phyloP scores from a whole-genome alignment of 2,113 vertebrate species.

The Cynoglossus semilaevis region DNA sequence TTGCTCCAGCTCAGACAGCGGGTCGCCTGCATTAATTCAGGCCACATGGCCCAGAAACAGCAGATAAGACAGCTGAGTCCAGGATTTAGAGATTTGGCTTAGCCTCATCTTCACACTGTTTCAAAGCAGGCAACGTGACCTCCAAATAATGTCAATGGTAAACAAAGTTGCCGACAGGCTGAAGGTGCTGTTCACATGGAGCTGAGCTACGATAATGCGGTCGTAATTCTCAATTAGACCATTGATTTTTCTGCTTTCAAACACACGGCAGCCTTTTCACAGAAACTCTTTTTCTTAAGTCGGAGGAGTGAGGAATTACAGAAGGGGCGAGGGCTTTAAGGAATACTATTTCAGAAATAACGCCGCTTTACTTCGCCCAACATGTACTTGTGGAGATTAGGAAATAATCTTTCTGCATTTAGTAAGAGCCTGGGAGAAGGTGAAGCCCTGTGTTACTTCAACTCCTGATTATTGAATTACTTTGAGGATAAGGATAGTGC shows the following conservation, averaged over 20 bases:
- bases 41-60: conserved; percentile 74
- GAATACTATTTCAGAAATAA: conserved; percentile 83
- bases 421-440: conserved; percentile 70
- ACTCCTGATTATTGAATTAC: conserved; percentile 86
- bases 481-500: conserved; percentile 81
- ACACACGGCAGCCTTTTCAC: conserved; percentile 56
- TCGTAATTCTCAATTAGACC: conserved; percentile 48
- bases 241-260: conserved; percentile 52
- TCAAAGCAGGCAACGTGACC: conserved; percentile 67
- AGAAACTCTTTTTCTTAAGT: conserved; percentile 57
- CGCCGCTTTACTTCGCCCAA: conserved; percentile 92
- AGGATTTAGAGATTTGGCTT: conserved; percentile 80
- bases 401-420: conserved; percentile 80
- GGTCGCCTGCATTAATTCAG: conserved; percentile 79
- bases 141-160: conserved; percentile 69
- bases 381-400: conserved; percentile 90
- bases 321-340: conserved; percentile 66
- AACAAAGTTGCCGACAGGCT: conserved; percentile 66
- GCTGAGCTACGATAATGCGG: conserved; percentile 53
- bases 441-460: conserved; percentile 71
- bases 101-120: conserved; percentile 80
- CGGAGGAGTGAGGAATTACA: conserved; percentile 74
- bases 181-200: conserved; percentile 31
- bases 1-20: conserved; percentile 77
- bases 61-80: conserved; percentile 80